Evolutionary conservation across 2,113 vertebrate species (phyloP), one percentile per base, ranked within the genome.

Genomic region (Plectropomus leopardus): DNA sequence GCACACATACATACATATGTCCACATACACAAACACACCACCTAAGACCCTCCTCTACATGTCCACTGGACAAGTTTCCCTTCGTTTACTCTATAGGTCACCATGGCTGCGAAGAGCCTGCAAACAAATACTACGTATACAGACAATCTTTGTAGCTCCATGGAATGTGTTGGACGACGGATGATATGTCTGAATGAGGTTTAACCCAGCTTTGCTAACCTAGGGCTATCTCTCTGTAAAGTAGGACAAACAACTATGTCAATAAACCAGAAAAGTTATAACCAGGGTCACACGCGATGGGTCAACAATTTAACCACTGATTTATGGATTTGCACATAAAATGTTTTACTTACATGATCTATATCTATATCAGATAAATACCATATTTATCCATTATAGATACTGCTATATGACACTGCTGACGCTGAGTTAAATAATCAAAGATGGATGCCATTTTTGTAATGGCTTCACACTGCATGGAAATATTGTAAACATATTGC

Each of bases 41-140:
- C 59, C 26, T 24, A 82, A 71, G 40, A 32, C 4, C 50, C 51
- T 75, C 32, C 60, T 72, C 28, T 55, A n/a, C 26, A 32, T 30
- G 40, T 66, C 53, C 0, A 1, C 10, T 6, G 16, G 7, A 57
- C 15, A 74, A 50, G 69, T 65, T 65, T 69, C 34, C 67, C 30
- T 21, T 57, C 17, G 3, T 74, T 75, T 55, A 77, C 67, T 68
- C 66, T 15, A 24, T 60, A n/a, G 0, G 65, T 88, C 32, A 14
- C 76, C 48, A 76, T 85, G 72, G 86, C 26, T 65, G 71, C 70
- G 65, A 74, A 77, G 60, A 73, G 60, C 47, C 55, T 59, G 23
- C 53, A 88, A 53, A 80, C 74, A 87, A 76, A 91, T 66, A 83
- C 24, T 9, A 69, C 15, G 67, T 59, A 81, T 36, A 63, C 80